A percentile compares a stretch with the other conserved stretches of the same genome.
These are phyloP conservation scores for Fissipunctia ypsillon DNA, from an alignment of 2,888 invertebrate species.

Conservation along the genomic window DNA sequence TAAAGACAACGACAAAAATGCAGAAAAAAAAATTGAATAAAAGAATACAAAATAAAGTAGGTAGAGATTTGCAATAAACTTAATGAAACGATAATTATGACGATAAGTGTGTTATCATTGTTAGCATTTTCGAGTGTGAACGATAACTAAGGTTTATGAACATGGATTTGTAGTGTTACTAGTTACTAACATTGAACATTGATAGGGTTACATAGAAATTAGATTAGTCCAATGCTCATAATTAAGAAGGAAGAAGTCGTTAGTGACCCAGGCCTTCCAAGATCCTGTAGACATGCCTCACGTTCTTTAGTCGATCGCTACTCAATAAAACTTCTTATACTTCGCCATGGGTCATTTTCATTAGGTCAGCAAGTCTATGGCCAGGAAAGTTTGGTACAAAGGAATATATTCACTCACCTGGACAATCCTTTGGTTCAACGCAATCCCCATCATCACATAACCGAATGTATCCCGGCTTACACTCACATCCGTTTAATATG, in stretches of 20 bases:
- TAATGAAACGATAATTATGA: too few species aligned
- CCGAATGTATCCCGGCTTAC: slow-evolving; percentile 68
- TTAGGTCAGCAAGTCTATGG: background rate
- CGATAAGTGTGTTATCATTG: too few species aligned
- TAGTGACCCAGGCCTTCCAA: background rate
- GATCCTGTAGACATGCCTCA: background rate
- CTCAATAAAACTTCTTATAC: background rate
- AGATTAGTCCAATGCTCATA: too few species aligned
- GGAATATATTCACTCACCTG: slow-evolving; percentile 32
- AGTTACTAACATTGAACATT: too few species aligned
- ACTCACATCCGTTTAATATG: slow-evolving; percentile 68
- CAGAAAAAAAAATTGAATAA: too few species aligned
- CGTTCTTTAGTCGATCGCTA: background rate
- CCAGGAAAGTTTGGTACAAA: background rate
- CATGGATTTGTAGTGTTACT: too few species aligned
- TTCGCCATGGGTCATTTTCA: background rate
- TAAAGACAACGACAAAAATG: too few species aligned
- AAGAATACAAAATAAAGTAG: too few species aligned
- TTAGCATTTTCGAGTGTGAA: too few species aligned
- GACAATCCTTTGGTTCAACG: slow-evolving; percentile 65
- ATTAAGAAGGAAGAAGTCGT: background rate
- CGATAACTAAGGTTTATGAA: too few species aligned
- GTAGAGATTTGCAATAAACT: too few species aligned
- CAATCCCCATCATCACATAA: slow-evolving; percentile 60
- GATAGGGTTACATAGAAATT: background rate